Evolutionary conservation across 1,140 invertebrate species (phyloP).

Genomic region (Trachymyrmex septentrionalis): DNA sequence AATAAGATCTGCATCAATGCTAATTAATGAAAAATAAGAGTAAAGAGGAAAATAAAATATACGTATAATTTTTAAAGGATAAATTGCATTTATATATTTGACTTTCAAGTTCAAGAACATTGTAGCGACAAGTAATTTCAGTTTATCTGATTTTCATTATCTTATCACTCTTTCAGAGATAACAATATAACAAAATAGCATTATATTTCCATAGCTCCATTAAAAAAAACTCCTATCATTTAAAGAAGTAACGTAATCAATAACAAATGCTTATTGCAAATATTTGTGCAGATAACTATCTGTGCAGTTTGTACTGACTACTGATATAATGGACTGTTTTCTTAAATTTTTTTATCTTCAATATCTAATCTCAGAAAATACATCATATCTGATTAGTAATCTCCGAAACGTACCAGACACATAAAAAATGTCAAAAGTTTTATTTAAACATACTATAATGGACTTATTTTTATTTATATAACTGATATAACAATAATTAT

Average conservation of each 20-base stretch:
- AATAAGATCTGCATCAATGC: neutral
- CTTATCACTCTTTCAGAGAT: neutral
- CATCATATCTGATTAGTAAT: neutral
- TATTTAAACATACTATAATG: neutral
- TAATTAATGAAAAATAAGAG: slow-evolving; percentile 10
- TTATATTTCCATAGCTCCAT: neutral
- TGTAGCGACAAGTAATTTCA: neutral
- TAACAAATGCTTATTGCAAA: no score
- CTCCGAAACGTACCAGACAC: neutral
- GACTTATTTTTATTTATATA: neutral
- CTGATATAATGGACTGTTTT: neutral
- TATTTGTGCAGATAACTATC: neutral
- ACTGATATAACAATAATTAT: neutral
- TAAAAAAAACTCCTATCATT: neutral
- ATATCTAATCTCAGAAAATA: neutral
- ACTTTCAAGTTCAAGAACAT: neutral
- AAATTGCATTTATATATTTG: neutral
- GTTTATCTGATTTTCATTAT: neutral
- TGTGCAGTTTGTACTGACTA: neutral
- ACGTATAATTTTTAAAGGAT: neutral
- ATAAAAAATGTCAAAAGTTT: no score
- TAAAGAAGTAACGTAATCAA: neutral
- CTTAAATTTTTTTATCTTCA: neutral
- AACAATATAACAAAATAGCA: neutral
- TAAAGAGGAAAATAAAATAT: neutral